phyloP scores from a whole-genome alignment of 2,888 invertebrate genomes.

The Thalpophila matura region DNA sequence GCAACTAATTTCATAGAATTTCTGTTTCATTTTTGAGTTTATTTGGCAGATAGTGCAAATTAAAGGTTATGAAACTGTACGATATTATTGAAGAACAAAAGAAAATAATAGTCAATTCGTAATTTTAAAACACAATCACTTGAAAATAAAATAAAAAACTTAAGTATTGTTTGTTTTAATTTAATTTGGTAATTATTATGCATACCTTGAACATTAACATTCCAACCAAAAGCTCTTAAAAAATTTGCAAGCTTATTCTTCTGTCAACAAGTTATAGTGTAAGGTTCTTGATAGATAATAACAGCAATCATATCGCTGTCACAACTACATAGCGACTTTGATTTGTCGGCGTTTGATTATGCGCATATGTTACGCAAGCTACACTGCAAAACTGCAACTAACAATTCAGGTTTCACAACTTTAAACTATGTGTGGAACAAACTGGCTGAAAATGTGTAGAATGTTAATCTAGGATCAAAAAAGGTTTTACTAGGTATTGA shows the following conservation, averaged over 20 bases:
- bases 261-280: constrained; percentile 34
- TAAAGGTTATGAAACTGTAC: no score
- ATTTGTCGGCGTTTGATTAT: constrained; percentile 53
- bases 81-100: no score
- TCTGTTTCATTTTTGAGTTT: no score
- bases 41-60: no score
- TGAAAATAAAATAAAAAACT: not conserved
- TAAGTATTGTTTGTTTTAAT: constrained; percentile 5
- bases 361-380: constrained; percentile 45
- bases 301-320: constrained; percentile 51
- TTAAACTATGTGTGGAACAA: constrained; percentile 7
- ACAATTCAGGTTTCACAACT: constrained; percentile 46
- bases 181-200: constrained; percentile 15
- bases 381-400: constrained; percentile 20
- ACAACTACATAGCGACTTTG: constrained; percentile 33
- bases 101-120: no score
- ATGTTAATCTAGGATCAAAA: not conserved
- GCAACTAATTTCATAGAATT: no score
- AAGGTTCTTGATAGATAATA: constrained; percentile 37
- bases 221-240: constrained; percentile 1
- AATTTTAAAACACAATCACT: not conserved
- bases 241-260: constrained; percentile 13
- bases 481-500: not conserved
- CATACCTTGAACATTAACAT: constrained; percentile 13
- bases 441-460: constrained; percentile 31